Evolutionary conservation across 2,888 invertebrate genomes (phyloP), one percentile per base, ranked within the genome.

Genomic region (Stegophylla sp.): DNA sequence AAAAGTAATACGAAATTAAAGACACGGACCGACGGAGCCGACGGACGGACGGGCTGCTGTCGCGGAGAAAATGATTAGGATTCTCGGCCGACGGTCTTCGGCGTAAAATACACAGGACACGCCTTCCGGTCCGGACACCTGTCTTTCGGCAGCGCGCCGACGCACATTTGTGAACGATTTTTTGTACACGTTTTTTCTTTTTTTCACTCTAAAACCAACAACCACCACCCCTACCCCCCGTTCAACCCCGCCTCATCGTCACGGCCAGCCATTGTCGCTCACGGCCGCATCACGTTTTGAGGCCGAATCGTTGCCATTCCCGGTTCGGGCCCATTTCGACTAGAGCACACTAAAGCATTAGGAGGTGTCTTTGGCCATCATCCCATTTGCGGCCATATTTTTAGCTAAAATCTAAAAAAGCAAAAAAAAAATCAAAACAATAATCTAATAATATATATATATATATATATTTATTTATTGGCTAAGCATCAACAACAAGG

Each of bases 61-160:
- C 43, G 45, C 41, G 1, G 67, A 67, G 48, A 63, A 10, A 4
- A 63, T 79, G 61, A 79, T 79, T 79, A 79, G 67, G 64, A 69
- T 26, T 45, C 28, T 45, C 28, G n/a, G 53, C 48, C 79, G 75
- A 41, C 76, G 34, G 41, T 79, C 69, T 69, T 59, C 43, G 43
- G 67, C 67, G 28, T 45, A 69, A 77, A 69, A 77, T 23, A 77
- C 51, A 71, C 79, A 20, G 34, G 79, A 79, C 79, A 79, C 79
- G 79, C 79, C 79, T 63, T 17, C 66, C 41, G n/a, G n/a, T n/a
- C 75, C 26, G 79, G 71, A 71, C 79, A 79, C 79, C 79, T 79
- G 79, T 79, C 79, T 79, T 61, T 61, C 61, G 23, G 41, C 48
- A 51, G 48, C 48, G 20, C 51, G 20, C 67, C 66, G 26, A 20